phyloP scores from a whole-genome alignment of 2,113 vertebrate genomes.

The Oreocharis arfaki region DNA sequence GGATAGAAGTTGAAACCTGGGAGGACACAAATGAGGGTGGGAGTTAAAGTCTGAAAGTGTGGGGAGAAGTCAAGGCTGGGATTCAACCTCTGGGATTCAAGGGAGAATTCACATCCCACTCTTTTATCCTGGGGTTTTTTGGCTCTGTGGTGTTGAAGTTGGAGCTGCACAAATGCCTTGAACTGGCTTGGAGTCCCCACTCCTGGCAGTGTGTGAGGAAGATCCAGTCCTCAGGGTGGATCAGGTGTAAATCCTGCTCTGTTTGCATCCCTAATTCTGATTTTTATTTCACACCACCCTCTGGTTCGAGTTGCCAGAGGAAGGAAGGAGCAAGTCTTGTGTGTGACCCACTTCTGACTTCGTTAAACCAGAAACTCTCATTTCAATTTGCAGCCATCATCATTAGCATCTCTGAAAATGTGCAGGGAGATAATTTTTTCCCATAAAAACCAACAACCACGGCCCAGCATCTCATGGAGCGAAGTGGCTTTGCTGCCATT shows the following conservation, averaged over 20 bases:
- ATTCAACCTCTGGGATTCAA: too few species aligned
- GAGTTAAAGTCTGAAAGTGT: background rate
- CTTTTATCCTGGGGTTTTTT: rapidly evolving
- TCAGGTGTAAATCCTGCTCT: background rate
- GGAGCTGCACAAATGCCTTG: background rate
- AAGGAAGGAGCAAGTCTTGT: background rate
- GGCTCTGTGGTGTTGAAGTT: background rate
- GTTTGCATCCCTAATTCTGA: rapidly evolving
- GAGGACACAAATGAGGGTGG: background rate
- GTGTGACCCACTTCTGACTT: background rate
- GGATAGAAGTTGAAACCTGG: background rate
- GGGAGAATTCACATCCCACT: background rate
- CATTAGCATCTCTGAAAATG: background rate
- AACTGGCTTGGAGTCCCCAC: background rate
- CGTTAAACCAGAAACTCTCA: background rate
- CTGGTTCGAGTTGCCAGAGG: background rate
- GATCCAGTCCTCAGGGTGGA: background rate
- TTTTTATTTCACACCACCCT: background rate
- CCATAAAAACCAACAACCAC: background rate
- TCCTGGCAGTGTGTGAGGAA: background rate
- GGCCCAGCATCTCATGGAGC: background rate
- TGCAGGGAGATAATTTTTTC: background rate
- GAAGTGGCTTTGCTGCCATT: background rate
- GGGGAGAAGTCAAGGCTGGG: background rate
- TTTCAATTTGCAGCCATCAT: background rate